Conservation (phyloP, 2,113 vertebrate species). For the Regulus satrapa region DNA sequence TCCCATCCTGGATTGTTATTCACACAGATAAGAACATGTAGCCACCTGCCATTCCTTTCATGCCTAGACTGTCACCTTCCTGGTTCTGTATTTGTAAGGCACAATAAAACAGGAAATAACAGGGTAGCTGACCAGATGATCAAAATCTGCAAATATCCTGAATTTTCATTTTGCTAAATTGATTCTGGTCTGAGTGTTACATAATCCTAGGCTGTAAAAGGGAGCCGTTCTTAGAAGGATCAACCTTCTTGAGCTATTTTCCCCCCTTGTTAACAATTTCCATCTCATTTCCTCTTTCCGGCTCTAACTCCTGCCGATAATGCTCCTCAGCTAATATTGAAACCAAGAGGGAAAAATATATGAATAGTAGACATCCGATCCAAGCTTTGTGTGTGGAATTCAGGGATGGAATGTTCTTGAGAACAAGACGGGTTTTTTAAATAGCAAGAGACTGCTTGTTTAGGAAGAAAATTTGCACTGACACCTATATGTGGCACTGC, state of each 20-base stretch:
- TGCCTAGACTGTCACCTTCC: background rate
- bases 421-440: background rate
- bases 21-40: background rate
- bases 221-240: constrained; percentile 51
- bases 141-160: background rate
- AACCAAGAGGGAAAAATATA: constrained; percentile 50
- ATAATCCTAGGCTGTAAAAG: background rate
- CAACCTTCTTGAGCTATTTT: constrained; percentile 35
- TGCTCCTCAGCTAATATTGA: constrained; percentile 46
- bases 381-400: constrained; percentile 50
- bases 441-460: constrained; percentile 36
- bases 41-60: background rate
- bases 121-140: background rate
- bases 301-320: constrained; percentile 49
- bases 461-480: constrained; percentile 22
- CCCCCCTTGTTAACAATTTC: constrained; percentile 52
- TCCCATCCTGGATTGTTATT: background rate
- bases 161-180: background rate
- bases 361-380: constrained; percentile 67
- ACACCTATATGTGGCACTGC: background rate
- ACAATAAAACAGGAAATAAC: background rate
- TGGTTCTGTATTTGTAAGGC: background rate
- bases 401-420: constrained; percentile 57
- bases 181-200: background rate
- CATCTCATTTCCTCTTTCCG: constrained; percentile 64